Conservation (phyloP, 1,140 invertebrate genomes). For the Eciton burchellii region DNA sequence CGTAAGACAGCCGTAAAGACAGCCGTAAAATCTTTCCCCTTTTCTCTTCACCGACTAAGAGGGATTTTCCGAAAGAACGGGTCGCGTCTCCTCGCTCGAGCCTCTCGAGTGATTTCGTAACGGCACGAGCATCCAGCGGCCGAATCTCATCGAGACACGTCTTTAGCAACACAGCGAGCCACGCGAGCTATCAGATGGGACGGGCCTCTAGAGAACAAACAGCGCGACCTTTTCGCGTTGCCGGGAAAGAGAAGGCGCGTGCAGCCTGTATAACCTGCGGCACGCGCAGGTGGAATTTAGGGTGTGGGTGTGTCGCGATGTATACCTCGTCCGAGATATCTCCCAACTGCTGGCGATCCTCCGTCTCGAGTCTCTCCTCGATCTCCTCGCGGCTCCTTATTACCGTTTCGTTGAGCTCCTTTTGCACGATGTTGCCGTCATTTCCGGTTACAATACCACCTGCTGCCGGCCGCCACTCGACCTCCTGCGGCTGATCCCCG, state of each 20-base stretch:
- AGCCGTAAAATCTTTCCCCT: no score
- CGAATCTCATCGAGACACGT: constrained; percentile 24
- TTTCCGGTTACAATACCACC: constrained; percentile 84
- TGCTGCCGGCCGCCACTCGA: constrained; percentile 87
- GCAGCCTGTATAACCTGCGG: constrained; percentile 74
- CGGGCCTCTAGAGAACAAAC: constrained; percentile 36
- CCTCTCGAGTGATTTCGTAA: constrained; percentile 29
- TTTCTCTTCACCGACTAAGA: no score
- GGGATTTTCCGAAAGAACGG: no score
- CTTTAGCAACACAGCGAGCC: background rate
- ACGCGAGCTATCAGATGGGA: constrained; percentile 49
- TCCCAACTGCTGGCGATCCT: constrained; percentile 92
- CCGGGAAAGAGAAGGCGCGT: constrained; percentile 42
- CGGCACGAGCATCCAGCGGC: constrained; percentile 1
- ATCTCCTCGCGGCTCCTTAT: constrained; percentile 93
- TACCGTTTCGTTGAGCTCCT: constrained; percentile 91
- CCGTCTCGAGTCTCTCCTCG: constrained; percentile 92
- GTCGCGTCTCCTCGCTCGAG: background rate
- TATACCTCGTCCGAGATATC: constrained; percentile 93
- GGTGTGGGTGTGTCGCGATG: constrained; percentile 62
- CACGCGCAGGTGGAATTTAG: constrained; percentile 73
- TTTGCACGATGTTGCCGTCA: constrained; percentile 89
- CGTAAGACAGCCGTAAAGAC: no score
- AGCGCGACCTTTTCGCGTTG: constrained; percentile 64
- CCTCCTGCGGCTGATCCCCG: constrained; percentile 86